Evolutionary conservation across 2,888 invertebrate species (phyloP), one percentile per base, ranked within the genome.

Genomic region (Pomacea canaliculata): DNA sequence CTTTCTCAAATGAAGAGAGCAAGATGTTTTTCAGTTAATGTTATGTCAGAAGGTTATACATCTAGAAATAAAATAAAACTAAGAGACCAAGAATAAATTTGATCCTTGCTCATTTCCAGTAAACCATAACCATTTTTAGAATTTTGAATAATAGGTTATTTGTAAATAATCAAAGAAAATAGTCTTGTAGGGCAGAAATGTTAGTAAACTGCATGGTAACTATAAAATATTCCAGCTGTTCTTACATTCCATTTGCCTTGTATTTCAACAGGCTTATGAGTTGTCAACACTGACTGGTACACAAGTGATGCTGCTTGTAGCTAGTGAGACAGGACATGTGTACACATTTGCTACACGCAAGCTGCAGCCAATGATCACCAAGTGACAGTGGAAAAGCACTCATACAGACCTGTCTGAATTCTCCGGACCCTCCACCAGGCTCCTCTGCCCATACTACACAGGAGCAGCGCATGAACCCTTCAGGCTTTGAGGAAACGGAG

Each of bases 301-400:
- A 60, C 99, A 99, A 93, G 99, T 99, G 91, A 99, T 99, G 99
- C 93, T 99, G 88, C 93, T 99, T 90, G 99, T 99, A 83, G 99
- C 99, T 80, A 98, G 97, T 83, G 99, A 98, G 92, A 99, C 99
- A 37, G 99, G 99, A 75, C 99, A 99, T 93, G 99, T 99, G 89
- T 99, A 99, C 93, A 99, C 99, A 81, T 99, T 99, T 93, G 99
- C 99, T 82, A 99, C 99, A 85, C 94, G 98, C 85, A 90, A 92
- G 83, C 94, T 99, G 75, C 98, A 98, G 92, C 99, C 99, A 84
- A 99, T 99, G 98, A 99, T 99, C 91, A 98, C 98, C 98, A 70
- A 98, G 98, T 85, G 93, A 93, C 80, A 92, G 93, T 76, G 99
- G 99, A 85, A 99, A 99, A 92, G 96, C 97, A 83, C 93, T 99